These are phyloP conservation scores for Oncopodura yosiiana DNA, from an alignment of 1,140 invertebrate genomes.

Conservation along the genomic window DNA sequence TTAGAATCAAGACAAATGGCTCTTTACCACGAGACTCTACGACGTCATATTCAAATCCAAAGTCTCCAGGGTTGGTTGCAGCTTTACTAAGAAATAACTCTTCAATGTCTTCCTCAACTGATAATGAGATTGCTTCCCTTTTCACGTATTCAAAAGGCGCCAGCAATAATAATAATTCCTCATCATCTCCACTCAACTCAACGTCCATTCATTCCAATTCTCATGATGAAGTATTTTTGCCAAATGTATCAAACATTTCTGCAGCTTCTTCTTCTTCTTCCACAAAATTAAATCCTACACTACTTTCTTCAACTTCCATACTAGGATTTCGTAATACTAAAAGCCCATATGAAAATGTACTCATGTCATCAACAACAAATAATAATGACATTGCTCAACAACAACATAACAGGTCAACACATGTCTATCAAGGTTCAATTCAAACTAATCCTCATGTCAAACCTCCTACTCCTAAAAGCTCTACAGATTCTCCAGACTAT, in stretches of 20 bases:
- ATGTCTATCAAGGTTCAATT: not conserved
- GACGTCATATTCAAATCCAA: slow-evolving; percentile 2
- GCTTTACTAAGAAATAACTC: not conserved
- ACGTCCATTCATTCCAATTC: not conserved
- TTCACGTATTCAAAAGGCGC: slow-evolving; percentile 18
- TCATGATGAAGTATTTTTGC: not conserved
- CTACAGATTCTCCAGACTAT: slow-evolving; percentile 17
- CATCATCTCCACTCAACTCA: not conserved
- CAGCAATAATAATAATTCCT: slow-evolving; percentile 6
- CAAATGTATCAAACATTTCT: not conserved
- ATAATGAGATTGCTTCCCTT: slow-evolving; percentile 23
- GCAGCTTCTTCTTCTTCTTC: not conserved
- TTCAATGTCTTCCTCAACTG: not conserved
- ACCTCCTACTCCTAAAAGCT: slow-evolving; percentile 9
- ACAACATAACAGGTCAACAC: not conserved
- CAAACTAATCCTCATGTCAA: not conserved
- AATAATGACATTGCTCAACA: slow-evolving; percentile 1
- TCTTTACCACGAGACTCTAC: slow-evolving; percentile 60
- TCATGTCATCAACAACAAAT: not conserved
- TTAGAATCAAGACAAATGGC: slow-evolving; percentile 78
- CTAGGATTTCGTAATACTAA: slow-evolving; percentile 3
- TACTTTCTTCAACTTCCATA: slow-evolving; percentile 1
- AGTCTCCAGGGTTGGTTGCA: not conserved
- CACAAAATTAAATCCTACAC: not conserved
- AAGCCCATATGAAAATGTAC: slow-evolving; percentile 29